Base-by-base conservation (phyloP, 2,888 invertebrate genomes). In the Dryomyza anilis region DNA sequence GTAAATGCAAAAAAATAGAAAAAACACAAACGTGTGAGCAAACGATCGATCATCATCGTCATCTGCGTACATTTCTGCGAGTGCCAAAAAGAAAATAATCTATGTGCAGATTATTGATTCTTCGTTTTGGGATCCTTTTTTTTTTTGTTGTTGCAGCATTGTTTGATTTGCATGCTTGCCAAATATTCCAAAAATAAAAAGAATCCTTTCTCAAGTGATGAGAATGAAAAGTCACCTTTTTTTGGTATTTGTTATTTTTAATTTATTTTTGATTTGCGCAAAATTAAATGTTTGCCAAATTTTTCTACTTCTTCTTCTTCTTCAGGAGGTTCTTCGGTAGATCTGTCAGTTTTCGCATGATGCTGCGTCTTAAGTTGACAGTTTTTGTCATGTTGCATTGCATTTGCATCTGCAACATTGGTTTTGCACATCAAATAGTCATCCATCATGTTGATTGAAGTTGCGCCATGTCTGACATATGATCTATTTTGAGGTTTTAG, bases 401-500 rank as follows among this genome's bases (percentile, higher is more conserved):
- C 48, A 50, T n/a, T n/a, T 50, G 48, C 48, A 50, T 50, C 48
- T 50, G 10, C 12, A 21, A 25, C 39, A n/a, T n/a, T 39, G 39
- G 3, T 6, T 39, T 3, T 2, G 39, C 39, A 73, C 69, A 78
- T 74, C 76, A 75, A 72, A 76, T 71, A 72, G 74, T 74, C 76
- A 79, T 79, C 80, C 76, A 79, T 80, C 79, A 79, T 75, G 76
- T 75, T 76, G 80, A 80, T 76, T 74, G 79, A 74, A 74, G 73
- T 72, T 66, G 59, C 70, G 72, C 64, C 48, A 19, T 10, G 14
- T 25, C 27, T n/a, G n/a, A n/a, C n/a, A n/a, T n/a, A n/a, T n/a
- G n/a, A n/a, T n/a, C n/a, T n/a, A n/a, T n/a, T n/a, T n/a, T n/a
- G 16, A n/a, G n/a, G 7, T 46, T 46, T 46, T 46, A 10, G 21